phyloP scores from a whole-genome alignment of 2,888 invertebrate genomes.

The Drosophila stalkeri region DNA sequence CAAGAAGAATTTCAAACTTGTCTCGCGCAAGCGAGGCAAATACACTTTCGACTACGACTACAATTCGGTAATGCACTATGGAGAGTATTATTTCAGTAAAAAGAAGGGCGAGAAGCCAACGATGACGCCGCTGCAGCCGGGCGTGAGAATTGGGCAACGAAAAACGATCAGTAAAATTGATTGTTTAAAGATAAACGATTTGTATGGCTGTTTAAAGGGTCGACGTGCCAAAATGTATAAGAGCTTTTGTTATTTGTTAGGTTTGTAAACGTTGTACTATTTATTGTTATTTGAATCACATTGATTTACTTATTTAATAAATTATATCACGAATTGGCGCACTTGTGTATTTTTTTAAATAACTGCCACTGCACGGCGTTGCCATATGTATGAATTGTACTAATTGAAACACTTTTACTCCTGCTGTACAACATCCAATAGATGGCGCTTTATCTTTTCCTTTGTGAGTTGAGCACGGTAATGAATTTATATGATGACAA shows the following conservation, averaged over 20 bases:
- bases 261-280: constrained; percentile 63
- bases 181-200: constrained; percentile 89
- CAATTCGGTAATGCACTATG: constrained; percentile 93
- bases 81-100: constrained; percentile 88
- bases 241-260: constrained; percentile 82
- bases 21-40: constrained; percentile 88
- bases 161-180: constrained; percentile 88
- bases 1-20: constrained; percentile 88
- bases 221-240: constrained; percentile 83
- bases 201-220: constrained; percentile 87
- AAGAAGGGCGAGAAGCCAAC: constrained; percentile 87
- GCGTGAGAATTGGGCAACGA: constrained; percentile 88
- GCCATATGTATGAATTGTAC: background rate
- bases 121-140: constrained; percentile 87
- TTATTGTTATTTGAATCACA: constrained; percentile 71
- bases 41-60: constrained; percentile 91
- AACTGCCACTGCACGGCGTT: constrained; percentile 6
- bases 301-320: constrained; percentile 73
- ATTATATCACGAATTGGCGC: constrained; percentile 11
- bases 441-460: constrained; percentile 5
- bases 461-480: background rate
- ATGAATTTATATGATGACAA: background rate
- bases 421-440: background rate
- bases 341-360: background rate
- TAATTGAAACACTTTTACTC: background rate